Evolutionary conservation across 2,113 vertebrate genomes (phyloP).

Genomic region (Rostratula benghalensis): DNA sequence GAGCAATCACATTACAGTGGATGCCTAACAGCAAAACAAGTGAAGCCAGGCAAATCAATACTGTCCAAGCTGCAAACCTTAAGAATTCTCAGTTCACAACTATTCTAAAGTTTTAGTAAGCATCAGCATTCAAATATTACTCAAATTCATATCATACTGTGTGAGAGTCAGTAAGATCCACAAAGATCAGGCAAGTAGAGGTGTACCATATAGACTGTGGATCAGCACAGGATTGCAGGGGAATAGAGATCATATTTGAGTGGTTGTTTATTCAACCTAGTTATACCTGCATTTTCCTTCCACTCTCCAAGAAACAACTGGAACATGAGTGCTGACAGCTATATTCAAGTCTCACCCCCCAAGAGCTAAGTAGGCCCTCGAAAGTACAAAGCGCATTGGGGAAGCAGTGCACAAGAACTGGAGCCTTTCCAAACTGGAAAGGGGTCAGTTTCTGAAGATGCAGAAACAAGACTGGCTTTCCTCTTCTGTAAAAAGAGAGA

Average conservation of each 20-base stretch:
- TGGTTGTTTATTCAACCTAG: neutral
- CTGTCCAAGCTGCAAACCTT: neutral
- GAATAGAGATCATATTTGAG: neutral
- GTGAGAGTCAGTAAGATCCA: neutral
- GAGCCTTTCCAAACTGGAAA: neutral
- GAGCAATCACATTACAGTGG: neutral
- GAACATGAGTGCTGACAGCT: neutral
- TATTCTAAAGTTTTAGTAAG: neutral
- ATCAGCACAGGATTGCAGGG: neutral
- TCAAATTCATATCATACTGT: too few relatives aligned
- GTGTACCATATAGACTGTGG: neutral
- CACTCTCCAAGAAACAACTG: neutral
- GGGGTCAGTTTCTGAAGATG: neutral
- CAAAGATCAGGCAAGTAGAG: neutral
- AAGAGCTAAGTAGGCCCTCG: neutral
- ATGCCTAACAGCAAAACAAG: neutral
- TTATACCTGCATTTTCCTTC: neutral
- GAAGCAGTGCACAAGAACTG: neutral
- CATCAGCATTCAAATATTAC: neutral
- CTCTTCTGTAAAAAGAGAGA: neutral
- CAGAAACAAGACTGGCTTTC: neutral
- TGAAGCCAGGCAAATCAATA: neutral
- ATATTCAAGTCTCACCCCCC: neutral
- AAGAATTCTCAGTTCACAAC: neutral
- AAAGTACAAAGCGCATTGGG: neutral